Percentiles rank a stretch among this genome's conserved stretches.
Evolutionary conservation across 2,888 invertebrate species (phyloP).

Genomic region (Eurytoma californica): DNA sequence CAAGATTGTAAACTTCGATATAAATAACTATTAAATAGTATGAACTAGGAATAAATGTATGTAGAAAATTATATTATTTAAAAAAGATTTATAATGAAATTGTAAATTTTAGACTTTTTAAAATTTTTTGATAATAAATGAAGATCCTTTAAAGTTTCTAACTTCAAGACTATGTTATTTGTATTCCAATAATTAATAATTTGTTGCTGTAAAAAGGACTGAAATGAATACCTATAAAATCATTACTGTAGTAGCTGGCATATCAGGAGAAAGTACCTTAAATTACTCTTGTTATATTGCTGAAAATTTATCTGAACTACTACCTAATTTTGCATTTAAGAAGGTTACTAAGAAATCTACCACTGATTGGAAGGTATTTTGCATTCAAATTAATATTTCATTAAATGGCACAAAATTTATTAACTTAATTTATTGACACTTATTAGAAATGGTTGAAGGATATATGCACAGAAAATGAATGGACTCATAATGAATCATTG

Average conservation of each 20-base stretch:
- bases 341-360: conserved; percentile 75
- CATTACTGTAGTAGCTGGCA: conserved; percentile 76
- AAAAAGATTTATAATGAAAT: background rate
- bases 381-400: background rate
- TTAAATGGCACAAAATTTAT: conserved; percentile 16
- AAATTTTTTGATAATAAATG: conserved; percentile 33
- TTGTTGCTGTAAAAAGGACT: background rate
- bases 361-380: conserved; percentile 77
- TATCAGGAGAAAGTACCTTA: conserved; percentile 76
- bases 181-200: background rate
- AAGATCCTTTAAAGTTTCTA: conserved; percentile 12
- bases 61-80: no score
- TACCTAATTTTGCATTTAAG: conserved; percentile 78
- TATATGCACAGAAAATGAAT: conserved; percentile 77
- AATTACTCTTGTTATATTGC: conserved; percentile 78
- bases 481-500: conserved; percentile 78
- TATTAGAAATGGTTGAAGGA: conserved; percentile 76
- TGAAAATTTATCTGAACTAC: conserved; percentile 76
- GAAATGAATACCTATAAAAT: conserved; percentile 47
- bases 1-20: no score
- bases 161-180: conserved; percentile 31
- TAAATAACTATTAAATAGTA: no score
- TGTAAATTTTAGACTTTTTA: conserved; percentile 11
- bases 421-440: conserved; percentile 37
- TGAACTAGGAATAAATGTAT: no score